Base-by-base conservation (phyloP, 1,140 invertebrate genomes). In the Streblospio benedicti region DNA sequence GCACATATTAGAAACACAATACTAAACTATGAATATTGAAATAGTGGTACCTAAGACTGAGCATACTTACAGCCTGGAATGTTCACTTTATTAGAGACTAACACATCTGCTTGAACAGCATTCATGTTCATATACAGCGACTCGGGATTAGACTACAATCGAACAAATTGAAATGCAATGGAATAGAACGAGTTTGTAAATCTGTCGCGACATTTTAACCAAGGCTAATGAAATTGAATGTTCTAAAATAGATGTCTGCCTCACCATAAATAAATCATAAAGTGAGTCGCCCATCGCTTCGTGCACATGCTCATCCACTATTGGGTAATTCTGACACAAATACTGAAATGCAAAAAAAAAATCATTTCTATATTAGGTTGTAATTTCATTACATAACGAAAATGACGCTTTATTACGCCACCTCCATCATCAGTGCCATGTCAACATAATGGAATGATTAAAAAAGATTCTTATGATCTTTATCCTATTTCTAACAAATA, bases 61-160 rank as follows among this genome's bases (percentile, higher is more conserved):
- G 35, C n/a, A 30, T 20, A 67, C 71, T 68, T 66, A 76, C 74
- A 52, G 66, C 70, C 71, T 23, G 73, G 73, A 57, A 78, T 76
- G 64, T 75, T 75, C 25, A 78, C 71, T 70, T 76, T 76, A 61
- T 78, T 78, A 16, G 73, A 77, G 20, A 76, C 64, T 4, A 77
- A 62, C 6, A 78, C 73, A 67, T 78, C 76, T 27, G 76, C 74
- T 57, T 78, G 75, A 1, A 78, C 67, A 57, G 75, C 68, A 50
- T 66, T 77, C 73, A 78, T 76, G 56, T 75, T 73, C 53, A 75
- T 68, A 63, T 78, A 77, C 41, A 78, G 58, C n/a, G 69, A 68
- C 57, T 77, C 75, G 51, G 75, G 70, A 52, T 75, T 71, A 27
- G 64, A 65, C 75, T 78, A 65, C 30, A 70, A 70, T 25, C 53